Base-by-base conservation (phyloP, 2,888 invertebrate genomes). In the Furcula furcula region DNA sequence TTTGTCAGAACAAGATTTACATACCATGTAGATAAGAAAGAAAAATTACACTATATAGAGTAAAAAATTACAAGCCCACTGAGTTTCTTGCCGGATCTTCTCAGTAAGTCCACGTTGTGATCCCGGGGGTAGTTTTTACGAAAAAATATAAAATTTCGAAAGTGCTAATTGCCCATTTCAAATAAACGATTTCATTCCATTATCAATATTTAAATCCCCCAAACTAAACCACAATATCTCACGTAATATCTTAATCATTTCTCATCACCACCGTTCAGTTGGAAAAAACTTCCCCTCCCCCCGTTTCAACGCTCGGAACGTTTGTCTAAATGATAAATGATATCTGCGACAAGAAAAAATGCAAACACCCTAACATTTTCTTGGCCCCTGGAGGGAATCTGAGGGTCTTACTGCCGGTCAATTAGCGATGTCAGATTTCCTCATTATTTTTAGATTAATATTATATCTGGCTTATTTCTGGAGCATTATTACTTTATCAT, bases 251-350 rank as follows among this genome's bases (percentile, higher is more conserved):
- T 30, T 34, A 42, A 42, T 35, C 34, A 35, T 23, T 15, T 3
- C 31, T 15, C 22, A 23, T 33, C 32, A 23, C 34, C 27, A 33
- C 21, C 21, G 12, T 33, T 36, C 25, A 31, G 12, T 19, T 13
- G 31, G 33, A 43, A 36, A 46, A 58, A 54, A 48, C 43, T 50
- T 36, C 23, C 23, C 37, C 25, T 29, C 42, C 40, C 45, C 21
- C 40, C 43, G 57, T 48, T 41, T 49, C 48, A 47, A 53, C 48
- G 47, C 47, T 28, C 9, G 27, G 1, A 9, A 34, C 44, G 36
- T 31, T 36, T 34, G 46, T 30, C 37, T 29, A 7, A 49, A 53
- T 60, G 59, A 60, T 60, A 46, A 55, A 57, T 59, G 49, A 28
- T 0, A 14, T 26, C 5, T n/a, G 4, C 7, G 9, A n/a, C n/a